Conservation (phyloP, 2,797 vertebrate species). For the Rallus crepitans region DNA sequence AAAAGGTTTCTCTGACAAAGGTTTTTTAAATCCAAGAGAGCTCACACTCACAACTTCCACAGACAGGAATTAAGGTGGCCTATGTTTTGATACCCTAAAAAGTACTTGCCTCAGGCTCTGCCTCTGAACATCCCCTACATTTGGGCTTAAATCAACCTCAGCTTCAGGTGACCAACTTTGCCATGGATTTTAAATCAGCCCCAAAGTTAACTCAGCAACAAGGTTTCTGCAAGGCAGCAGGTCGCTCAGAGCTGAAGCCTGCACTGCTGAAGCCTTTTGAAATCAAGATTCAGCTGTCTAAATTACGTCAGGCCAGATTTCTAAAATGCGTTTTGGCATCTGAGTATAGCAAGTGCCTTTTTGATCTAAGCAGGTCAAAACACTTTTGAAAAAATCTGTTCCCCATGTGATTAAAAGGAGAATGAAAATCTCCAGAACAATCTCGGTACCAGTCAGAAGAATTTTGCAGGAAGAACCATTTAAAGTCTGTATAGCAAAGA, state of each 20-base stretch:
- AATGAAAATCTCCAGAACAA: constrained; percentile 32
- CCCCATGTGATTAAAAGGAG: constrained; percentile 48
- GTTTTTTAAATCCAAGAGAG: constrained; percentile 17
- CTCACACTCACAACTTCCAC: constrained; percentile 19
- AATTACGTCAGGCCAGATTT: constrained; percentile 46
- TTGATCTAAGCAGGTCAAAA: constrained; percentile 65
- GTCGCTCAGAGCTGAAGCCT: not conserved
- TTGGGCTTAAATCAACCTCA: not conserved
- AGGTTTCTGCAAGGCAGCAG: constrained; percentile 13
- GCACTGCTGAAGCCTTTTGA: constrained; percentile 37
- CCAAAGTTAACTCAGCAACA: not conserved
- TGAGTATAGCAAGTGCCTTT: constrained; percentile 61
- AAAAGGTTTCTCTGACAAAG: not conserved
- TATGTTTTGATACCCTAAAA: not conserved
- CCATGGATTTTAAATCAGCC: not conserved
- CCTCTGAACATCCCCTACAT: not conserved
- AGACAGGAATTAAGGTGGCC: not conserved
- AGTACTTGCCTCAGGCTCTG: not conserved
- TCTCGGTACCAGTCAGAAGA: not conserved
- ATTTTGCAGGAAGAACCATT: constrained; percentile 17
- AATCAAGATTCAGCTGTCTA: constrained; percentile 55
- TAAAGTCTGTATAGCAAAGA: not conserved
- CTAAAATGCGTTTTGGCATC: constrained; percentile 37
- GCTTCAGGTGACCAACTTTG: not conserved
- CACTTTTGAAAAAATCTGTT: constrained; percentile 58